phyloP scores from a whole-genome alignment of 1,140 invertebrate genomes.

The Macrosteles quadrilineatus region DNA sequence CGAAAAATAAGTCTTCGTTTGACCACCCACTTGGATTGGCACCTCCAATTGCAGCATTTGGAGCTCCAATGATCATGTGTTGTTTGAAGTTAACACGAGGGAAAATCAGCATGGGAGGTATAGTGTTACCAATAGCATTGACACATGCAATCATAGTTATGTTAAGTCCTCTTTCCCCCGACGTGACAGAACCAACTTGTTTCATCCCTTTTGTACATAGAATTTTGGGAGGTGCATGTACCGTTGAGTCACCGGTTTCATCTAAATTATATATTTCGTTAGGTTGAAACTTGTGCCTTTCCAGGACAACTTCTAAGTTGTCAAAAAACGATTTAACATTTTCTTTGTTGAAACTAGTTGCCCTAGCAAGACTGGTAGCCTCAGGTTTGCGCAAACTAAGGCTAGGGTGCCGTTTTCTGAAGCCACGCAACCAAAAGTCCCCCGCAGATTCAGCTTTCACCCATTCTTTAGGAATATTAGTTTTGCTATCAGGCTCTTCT shows the following conservation, averaged over 20 bases:
- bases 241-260: constrained; percentile 43
- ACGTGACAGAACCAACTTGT: constrained; percentile 41
- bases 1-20: background rate
- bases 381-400: constrained; percentile 46
- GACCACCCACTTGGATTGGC: constrained; percentile 31
- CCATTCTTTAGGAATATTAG: background rate
- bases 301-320: constrained; percentile 34
- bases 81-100: constrained; percentile 42
- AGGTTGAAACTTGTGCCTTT: background rate
- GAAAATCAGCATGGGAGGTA: constrained; percentile 47
- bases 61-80: constrained; percentile 43
- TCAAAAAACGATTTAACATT: constrained; percentile 41
- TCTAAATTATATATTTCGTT: constrained; percentile 43
- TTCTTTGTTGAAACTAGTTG: constrained; percentile 44
- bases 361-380: constrained; percentile 44
- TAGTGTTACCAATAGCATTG: constrained; percentile 42
- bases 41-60: constrained; percentile 38
- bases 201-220: constrained; percentile 42
- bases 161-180: constrained; percentile 42
- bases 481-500: background rate
- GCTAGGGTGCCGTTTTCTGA: constrained; percentile 43
- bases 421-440: background rate
- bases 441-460: background rate
- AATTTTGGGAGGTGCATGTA: constrained; percentile 44
- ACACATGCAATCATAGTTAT: constrained; percentile 41